Percentiles rank a stretch among this genome's conserved stretches.
These are phyloP conservation scores for Chironomus tepperi DNA, from an alignment of 1,140 invertebrate species.

Conservation along the genomic window DNA sequence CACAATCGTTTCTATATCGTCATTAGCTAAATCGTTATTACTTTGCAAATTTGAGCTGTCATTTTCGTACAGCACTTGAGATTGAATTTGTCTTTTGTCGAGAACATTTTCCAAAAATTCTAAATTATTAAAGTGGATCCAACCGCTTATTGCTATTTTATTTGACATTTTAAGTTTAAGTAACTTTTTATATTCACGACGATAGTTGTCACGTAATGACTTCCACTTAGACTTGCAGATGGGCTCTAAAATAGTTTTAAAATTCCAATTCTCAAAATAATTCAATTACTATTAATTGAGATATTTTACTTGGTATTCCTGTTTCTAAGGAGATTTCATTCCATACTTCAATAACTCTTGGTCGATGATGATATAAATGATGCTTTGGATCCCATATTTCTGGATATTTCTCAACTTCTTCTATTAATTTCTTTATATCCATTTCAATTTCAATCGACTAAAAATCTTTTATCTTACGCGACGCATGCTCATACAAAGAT, in stretches of 20 bases:
- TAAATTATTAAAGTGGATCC: neutral
- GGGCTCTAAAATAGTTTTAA: neutral
- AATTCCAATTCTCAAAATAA: slow-evolving; percentile 5
- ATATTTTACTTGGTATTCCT: neutral
- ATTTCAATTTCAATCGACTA: neutral
- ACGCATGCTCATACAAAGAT: neutral
- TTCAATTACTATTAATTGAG: neutral
- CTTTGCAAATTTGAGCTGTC: neutral
- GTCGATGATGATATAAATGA: neutral
- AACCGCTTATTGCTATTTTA: neutral
- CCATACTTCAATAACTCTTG: neutral
- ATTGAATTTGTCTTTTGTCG: neutral
- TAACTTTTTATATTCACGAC: slow-evolving; percentile 1
- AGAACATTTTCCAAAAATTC: neutral
- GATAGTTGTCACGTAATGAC: neutral
- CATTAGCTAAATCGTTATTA: neutral
- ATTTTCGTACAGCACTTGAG: neutral
- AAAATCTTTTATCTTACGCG: neutral
- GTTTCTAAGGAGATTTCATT: neutral
- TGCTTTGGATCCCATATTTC: neutral
- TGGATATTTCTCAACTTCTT: neutral
- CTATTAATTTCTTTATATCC: neutral
- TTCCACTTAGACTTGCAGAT: neutral
- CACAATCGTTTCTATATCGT: neutral
- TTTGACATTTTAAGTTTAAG: neutral